A percentile compares a stretch with the other conserved stretches of the same genome.
phyloP scores from a whole-genome alignment of 2,888 invertebrate species.

The Parnassius orleans region DNA sequence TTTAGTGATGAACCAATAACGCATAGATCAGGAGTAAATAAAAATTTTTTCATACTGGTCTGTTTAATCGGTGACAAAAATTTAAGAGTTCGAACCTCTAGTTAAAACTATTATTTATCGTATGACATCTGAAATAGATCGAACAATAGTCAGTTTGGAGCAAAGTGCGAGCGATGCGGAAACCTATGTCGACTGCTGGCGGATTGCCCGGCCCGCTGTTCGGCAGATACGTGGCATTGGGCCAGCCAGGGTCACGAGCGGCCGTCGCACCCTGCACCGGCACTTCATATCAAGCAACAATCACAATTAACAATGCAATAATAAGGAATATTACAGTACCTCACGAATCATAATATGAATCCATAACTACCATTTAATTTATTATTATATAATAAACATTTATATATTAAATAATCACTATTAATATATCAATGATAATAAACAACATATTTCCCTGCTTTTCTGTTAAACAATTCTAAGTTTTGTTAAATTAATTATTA shows the following conservation, averaged over 20 bases:
- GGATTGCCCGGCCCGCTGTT: constrained; percentile 52
- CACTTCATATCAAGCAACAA: constrained; percentile 39
- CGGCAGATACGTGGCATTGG: constrained; percentile 72
- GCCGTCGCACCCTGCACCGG: constrained; percentile 65
- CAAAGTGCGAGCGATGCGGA: constrained; percentile 70
- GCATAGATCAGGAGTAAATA: no score
- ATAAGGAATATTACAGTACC: background rate
- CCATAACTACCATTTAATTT: no score
- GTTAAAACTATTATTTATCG: background rate
- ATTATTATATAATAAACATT: no score
- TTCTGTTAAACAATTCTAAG: no score
- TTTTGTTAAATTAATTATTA: no score
- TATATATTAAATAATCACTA: no score
- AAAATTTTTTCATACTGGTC: no score
- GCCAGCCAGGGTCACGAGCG: constrained; percentile 80
- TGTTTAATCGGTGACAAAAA: no score
- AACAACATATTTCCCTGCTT: no score
- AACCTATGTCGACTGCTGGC: constrained; percentile 61
- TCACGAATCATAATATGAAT: background rate
- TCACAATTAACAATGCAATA: constrained; percentile 8
- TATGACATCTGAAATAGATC: constrained; percentile 33
- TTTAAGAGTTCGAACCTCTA: no score
- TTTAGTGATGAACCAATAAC: no score
- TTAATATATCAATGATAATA: no score
- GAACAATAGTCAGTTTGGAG: constrained; percentile 51